Base-by-base conservation (phyloP, 2,113 vertebrate genomes). In the Lonchura striata region DNA sequence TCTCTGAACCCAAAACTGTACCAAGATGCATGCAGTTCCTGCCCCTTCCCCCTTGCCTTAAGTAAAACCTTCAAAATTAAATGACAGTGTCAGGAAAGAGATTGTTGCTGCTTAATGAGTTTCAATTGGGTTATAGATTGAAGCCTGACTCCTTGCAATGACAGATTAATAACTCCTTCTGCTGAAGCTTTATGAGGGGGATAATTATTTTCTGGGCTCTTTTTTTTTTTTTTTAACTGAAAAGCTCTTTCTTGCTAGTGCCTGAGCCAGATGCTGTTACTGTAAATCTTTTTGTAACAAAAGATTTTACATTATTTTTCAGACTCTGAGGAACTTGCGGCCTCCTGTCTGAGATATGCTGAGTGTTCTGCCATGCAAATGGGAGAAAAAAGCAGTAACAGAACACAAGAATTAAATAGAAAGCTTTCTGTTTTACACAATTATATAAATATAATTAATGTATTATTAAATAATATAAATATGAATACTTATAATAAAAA, bases 131-230 rank as follows among this genome's bases (percentile, higher is more conserved):
- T 61, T 93, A 71, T 28, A 86, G 88, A 74, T 92, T 93, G 90
- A 92, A 94, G 75, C 37, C 63, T 71, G 31, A 79, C 66, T 95
- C 44, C 54, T 91, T 85, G 65, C 70, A 75, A 23, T 94, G 94
- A 88, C 92, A 88, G 54, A 72, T 54, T 96, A 95, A 96, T 91
- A 85, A 94, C 66, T 76, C 49, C 41, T 91, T 15, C 33, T 70
- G 75, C 74, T 94, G 83, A 79, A 82, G 86, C 41, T 76, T 84
- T 13, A 7, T 16, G 6, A 9, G 7, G 20, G 33, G 11, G 4
- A 37, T 85, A 91, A 77, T 86, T 72, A 65, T 80, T 70, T 54
- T 54, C 72, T 78, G 31, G 17, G 41, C 8, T 39, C 41, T 56
- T 56, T 77, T 47, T 25, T 15, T 57, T 15, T 61, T 77, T 50